Base-by-base conservation (phyloP, 2,888 invertebrate genomes). In the Clanis bilineata region DNA sequence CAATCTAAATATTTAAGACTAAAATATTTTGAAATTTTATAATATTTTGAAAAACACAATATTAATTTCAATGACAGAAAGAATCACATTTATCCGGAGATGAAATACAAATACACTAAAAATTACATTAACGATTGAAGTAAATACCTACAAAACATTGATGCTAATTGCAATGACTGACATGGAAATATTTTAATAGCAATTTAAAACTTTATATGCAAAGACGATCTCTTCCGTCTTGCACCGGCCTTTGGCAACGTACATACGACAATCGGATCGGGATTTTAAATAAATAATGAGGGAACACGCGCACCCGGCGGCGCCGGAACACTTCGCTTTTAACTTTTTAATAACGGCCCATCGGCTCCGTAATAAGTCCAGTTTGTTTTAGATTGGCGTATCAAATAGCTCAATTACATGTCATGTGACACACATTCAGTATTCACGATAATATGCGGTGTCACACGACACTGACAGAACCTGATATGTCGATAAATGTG, bases 261-360 rank as follows among this genome's bases (percentile, higher is more conserved):
- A 84, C 85, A 82, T 79, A 85, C 86, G 86, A 84, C 88, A 86
- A 88, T 88, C 86, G 88, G 85, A 88, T 87, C 79, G 75, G 73
- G 79, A 59, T 72, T 85, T 82, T 90, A 86, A 91, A 91, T 91
- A 90, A 87, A 86, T 88, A 84, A 91, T 85, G 85, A 89, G 90
- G 83, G 90, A 90, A 90, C 73, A 62, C 63, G 62, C 62, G 72
- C 87, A 86, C 72, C 76, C 78, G 86, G 76, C 65, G 70, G 54
- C 55, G 58, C 63, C 74, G 68, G 69, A 72, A 74, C 74, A 73
- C 75, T 70, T 73, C 74, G 71, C 73, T 69, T 75, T 73, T 72
- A 77, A 77, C 78, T 80, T 83, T 80, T 86, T 85, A 83, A 85
- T 86, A 82, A 85, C 78, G 72, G 69, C 64, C 59, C 54, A 57